Conservation (phyloP, 2,888 invertebrate species). For the Agrotis puta region DNA sequence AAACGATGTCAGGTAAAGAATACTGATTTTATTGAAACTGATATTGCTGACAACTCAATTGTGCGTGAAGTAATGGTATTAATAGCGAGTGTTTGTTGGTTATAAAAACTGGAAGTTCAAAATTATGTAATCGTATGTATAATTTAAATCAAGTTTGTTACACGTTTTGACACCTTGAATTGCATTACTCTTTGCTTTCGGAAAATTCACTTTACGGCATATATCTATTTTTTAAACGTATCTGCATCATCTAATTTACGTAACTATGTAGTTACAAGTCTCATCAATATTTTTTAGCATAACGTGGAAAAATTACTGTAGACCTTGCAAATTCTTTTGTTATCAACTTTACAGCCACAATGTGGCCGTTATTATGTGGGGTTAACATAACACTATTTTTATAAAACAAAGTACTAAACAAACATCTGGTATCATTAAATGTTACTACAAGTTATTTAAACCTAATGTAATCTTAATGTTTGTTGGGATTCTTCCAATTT, state of each 20-base stretch:
- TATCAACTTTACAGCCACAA: conserved; percentile 45
- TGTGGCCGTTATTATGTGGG: conserved; percentile 31
- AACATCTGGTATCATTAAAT: conserved; percentile 12
- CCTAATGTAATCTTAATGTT: conserved; percentile 9
- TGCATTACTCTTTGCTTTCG: background rate
- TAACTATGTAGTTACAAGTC: conserved; percentile 22
- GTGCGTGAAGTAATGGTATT: conserved; percentile 32
- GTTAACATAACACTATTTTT: conserved; percentile 41
- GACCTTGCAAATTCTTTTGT: conserved; percentile 51
- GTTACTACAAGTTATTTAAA: conserved; percentile 17
- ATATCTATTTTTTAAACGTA: background rate
- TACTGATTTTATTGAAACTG: conserved; percentile 66
- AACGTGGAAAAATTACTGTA: conserved; percentile 33
- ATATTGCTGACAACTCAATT: conserved; percentile 43
- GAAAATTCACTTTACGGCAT: background rate
- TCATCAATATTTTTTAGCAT: conserved; percentile 39
- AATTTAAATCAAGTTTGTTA: background rate
- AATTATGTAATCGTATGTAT: background rate
- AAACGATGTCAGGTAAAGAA: conserved; percentile 68
- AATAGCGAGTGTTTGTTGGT: conserved; percentile 10
- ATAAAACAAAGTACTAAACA: conserved; percentile 17
- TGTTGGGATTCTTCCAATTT: conserved; percentile 19
- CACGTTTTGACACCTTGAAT: background rate
- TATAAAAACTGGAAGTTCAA: conserved; percentile 18
- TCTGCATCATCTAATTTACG: background rate